A percentile compares a stretch with the other conserved stretches of the same genome.
phyloP scores from a whole-genome alignment of 2,797 vertebrate genomes.

The Erethizon dorsatum region DNA sequence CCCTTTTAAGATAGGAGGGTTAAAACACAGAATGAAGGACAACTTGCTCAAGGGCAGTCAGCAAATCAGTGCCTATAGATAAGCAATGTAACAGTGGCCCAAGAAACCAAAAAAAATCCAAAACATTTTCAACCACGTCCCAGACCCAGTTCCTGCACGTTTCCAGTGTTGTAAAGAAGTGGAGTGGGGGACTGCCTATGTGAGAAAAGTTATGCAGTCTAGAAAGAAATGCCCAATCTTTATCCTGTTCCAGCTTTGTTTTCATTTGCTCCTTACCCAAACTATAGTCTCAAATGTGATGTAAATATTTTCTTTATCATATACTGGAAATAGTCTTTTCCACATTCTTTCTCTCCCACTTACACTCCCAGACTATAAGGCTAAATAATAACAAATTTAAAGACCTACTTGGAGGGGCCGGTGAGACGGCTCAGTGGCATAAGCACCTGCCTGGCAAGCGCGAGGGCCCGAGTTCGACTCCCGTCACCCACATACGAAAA shows the following conservation, averaged over 20 bases:
- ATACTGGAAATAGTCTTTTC: background rate
- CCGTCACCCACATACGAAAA: no score
- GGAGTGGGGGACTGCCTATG: background rate
- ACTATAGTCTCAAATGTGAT: background rate
- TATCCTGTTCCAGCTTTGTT: background rate
- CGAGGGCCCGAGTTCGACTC: no score
- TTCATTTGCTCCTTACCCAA: conserved; percentile 29
- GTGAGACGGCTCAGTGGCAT: no score
- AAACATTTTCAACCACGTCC: background rate
- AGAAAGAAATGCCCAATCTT: background rate
- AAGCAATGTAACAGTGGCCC: background rate
- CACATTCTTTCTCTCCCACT: background rate
- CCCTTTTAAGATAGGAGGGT: background rate
- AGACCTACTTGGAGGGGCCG: no score
- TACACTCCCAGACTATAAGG: background rate
- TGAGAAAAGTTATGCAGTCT: background rate
- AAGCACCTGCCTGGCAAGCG: no score
- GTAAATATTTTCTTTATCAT: background rate
- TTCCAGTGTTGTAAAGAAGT: background rate
- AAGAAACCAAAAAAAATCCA: background rate
- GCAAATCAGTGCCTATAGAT: background rate
- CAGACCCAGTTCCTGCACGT: background rate
- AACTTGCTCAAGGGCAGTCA: background rate
- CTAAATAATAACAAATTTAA: background rate
- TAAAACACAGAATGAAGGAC: background rate